phyloP scores from a whole-genome alignment of 2,888 invertebrate species.

The Melanostoma mellinum region DNA sequence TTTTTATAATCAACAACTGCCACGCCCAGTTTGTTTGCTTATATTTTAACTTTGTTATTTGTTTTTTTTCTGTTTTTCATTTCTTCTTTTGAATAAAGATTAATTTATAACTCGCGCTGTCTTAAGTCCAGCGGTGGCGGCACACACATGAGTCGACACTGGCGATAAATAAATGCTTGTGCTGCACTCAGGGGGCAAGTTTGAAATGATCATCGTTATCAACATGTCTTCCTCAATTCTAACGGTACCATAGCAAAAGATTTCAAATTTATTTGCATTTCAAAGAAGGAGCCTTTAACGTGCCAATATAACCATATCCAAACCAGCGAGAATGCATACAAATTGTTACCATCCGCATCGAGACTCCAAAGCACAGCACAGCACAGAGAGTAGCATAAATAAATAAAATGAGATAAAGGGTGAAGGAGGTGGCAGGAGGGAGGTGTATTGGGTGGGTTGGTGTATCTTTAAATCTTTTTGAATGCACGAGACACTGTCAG shows the following conservation, averaged over 20 bases:
- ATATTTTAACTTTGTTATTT: neutral
- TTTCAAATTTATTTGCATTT: slow-evolving; percentile 67
- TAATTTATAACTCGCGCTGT: slow-evolving; percentile 33
- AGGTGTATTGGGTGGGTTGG: neutral
- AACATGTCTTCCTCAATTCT: slow-evolving; percentile 50
- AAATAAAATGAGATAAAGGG: slow-evolving; percentile 23
- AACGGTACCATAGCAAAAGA: slow-evolving; percentile 63
- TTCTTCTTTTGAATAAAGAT: neutral
- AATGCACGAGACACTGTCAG: slow-evolving; percentile 18
- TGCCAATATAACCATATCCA: slow-evolving; percentile 52
- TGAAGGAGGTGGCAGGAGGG: neutral
- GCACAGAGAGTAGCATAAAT: slow-evolving; percentile 33
- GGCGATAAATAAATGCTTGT: slow-evolving; percentile 44
- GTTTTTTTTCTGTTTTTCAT: neutral
- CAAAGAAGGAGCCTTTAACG: slow-evolving; percentile 49
- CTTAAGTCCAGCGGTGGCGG: neutral
- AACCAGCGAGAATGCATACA: slow-evolving; percentile 41
- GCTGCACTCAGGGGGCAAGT: slow-evolving; percentile 31
- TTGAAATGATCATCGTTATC: slow-evolving; percentile 15
- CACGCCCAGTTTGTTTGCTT: slow-evolving; percentile 55
- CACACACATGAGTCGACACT: slow-evolving; percentile 1
- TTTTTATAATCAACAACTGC: slow-evolving; percentile 43
- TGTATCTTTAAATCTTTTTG: slow-evolving; percentile 17
- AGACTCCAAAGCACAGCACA: neutral
- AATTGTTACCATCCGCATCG: slow-evolving; percentile 38